phyloP scores from a whole-genome alignment of 2,113 vertebrate species.

The Clarias magur region DNA sequence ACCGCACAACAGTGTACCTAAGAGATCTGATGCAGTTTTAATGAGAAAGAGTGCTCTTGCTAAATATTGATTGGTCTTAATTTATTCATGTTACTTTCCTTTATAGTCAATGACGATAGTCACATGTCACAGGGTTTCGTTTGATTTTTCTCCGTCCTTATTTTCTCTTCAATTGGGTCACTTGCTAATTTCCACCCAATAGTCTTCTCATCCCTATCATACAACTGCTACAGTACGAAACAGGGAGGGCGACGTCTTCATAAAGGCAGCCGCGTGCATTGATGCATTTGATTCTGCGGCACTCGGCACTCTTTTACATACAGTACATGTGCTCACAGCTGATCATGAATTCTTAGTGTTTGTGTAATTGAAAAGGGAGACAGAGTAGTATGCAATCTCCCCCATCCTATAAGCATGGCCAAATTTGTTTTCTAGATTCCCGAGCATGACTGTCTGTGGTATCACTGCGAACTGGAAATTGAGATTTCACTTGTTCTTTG shows the following conservation, averaged over 20 bases:
- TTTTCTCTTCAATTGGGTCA: neutral
- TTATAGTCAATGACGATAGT: neutral
- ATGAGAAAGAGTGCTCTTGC: neutral
- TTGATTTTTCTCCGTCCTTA: neutral
- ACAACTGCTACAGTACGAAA: neutral
- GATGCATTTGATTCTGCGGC: neutral
- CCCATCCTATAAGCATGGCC: neutral
- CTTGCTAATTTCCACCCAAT: neutral
- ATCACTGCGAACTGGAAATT: neutral
- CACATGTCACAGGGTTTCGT: neutral
- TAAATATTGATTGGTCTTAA: conserved; percentile 2
- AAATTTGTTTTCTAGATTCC: neutral
- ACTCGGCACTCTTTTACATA: neutral
- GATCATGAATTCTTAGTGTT: neutral
- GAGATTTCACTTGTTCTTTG: neutral
- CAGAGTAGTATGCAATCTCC: neutral
- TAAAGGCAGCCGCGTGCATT: neutral
- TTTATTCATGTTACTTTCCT: neutral
- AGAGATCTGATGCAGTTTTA: neutral
- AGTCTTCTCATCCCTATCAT: neutral
- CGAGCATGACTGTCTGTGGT: neutral
- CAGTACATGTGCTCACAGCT: neutral
- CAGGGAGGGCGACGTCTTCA: neutral
- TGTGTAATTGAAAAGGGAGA: neutral
- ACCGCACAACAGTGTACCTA: neutral